Evolutionary conservation across 2,888 invertebrate genomes (phyloP), one percentile per base, ranked within the genome.

Genomic region (Coenonympha arcania): DNA sequence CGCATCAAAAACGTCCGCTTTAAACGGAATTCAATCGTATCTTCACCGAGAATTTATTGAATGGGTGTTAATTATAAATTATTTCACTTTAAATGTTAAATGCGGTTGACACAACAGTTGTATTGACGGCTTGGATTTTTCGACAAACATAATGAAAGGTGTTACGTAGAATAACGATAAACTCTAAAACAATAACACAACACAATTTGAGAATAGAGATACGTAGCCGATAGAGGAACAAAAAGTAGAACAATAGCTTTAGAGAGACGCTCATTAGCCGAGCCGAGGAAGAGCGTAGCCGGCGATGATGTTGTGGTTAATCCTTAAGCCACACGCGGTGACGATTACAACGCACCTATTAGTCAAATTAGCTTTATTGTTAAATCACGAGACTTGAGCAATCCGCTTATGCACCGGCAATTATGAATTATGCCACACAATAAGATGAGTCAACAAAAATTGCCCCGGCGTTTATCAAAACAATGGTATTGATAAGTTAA

Each of bases 401-500:
- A 83, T 81, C 81, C 76, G 83, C 83, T 85, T 84, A 84, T 68
- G 77, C 68, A 69, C 71, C 71, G 74, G 76, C 84, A 81, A 85
- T 86, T 85, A 84, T 78, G 77, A 81, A 85, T 86, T 85, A 84
- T 78, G 77, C 73, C 64, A 69, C 73, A 84, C 85, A 82, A 83
- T 82, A 71, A 79, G 71, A 77, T 86, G 86, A 85, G 76, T 86
- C 86, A 86, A 71, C 85, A 75, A 66, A 82, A 81, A 82, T 80
- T 77, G 77, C 78, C 66, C 67, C 66, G 68, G 77, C 79, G 79
- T 84, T 79, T 83, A 86, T 85, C 82, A 84, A 86, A 85, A 86
- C 86, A 86, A 86, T 86, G 79, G 84, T 83, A 80, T 81, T 83
- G 85, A 86, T 86, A 86, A 85, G 82, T 85, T 86, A 81, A 86